These are phyloP conservation scores for Drosophila maculinotata DNA, from an alignment of 2,888 invertebrate genomes.

Conservation along the genomic window DNA sequence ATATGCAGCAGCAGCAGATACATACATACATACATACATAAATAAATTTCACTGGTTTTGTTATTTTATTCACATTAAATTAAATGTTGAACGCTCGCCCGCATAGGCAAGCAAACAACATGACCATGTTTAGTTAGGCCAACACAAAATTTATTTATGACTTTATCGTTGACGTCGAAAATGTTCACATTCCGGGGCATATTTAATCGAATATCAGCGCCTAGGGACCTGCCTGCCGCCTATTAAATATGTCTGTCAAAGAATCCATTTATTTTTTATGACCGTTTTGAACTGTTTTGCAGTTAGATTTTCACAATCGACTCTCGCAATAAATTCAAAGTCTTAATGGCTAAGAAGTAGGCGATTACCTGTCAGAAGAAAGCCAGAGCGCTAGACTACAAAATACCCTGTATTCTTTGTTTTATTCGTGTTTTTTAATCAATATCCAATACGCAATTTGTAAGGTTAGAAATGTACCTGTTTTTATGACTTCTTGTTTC, in stretches of 20 bases:
- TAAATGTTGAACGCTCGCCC: conserved; percentile 24
- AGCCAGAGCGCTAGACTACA: neutral
- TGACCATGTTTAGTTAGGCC: conserved; percentile 32
- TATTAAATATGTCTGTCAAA: conserved; percentile 38
- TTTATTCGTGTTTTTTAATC: too few relatives aligned
- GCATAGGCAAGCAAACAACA: conserved; percentile 28
- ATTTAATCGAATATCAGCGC: conserved; percentile 22
- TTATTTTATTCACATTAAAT: conserved; percentile 51
- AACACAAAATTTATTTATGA: conserved; percentile 40
- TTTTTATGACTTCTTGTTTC: too few relatives aligned
- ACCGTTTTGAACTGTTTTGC: conserved; percentile 5
- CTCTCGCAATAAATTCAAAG: neutral
- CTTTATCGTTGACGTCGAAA: too few relatives aligned
- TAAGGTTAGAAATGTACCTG: too few relatives aligned
- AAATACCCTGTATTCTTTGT: neutral
- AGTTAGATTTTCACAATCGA: conserved; percentile 7
- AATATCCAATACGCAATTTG: too few relatives aligned
- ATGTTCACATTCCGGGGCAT: conserved; percentile 11
- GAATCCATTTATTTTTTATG: conserved; percentile 29
- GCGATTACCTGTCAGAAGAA: neutral
- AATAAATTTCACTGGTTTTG: conserved; percentile 46
- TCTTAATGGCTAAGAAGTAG: neutral
- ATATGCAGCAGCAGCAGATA: conserved; percentile 33
- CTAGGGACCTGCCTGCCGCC: conserved; percentile 26
- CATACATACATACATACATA: too few relatives aligned